Percentiles rank a stretch among this genome's conserved stretches.
These are phyloP conservation scores for Physocephala rufipes DNA, from an alignment of 2,888 invertebrate genomes.

Conservation along the genomic window DNA sequence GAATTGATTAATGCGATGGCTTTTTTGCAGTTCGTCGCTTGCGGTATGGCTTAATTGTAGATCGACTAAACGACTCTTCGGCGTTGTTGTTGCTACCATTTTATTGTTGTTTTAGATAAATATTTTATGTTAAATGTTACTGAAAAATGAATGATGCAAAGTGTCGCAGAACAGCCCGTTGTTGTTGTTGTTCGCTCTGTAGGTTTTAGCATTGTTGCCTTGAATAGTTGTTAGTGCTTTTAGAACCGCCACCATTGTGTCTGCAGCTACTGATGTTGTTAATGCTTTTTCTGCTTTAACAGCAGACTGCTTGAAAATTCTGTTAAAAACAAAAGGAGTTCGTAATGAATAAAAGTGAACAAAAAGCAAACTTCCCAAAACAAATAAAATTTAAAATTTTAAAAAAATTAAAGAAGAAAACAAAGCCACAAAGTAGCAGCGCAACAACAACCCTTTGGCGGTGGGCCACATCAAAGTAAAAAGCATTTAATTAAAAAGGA, in stretches of 20 bases:
- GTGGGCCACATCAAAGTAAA: not conserved
- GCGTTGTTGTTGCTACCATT: not conserved
- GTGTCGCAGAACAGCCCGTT: not conserved
- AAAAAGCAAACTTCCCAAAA: too few relatives aligned
- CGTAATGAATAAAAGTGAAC: not conserved
- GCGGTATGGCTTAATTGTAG: not conserved
- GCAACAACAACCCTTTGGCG: not conserved
- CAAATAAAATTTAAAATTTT: too few relatives aligned
- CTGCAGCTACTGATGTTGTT: too few relatives aligned
- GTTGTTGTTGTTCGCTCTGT: not conserved
- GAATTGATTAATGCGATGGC: slow-evolving; percentile 2
- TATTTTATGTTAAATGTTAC: too few relatives aligned
- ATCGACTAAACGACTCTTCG: not conserved
- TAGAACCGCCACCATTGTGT: too few relatives aligned
- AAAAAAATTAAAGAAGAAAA: not conserved
- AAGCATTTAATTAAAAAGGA: slow-evolving; percentile 2
- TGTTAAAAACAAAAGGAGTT: not conserved
- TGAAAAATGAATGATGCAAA: too few relatives aligned
- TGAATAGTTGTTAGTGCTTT: too few relatives aligned
- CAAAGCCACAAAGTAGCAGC: not conserved
- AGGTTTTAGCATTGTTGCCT: not conserved
- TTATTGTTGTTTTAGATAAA: too few relatives aligned
- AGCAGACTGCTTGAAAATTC: not conserved
- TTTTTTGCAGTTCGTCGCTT: not conserved
- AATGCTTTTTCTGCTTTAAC: not conserved